phyloP scores from a whole-genome alignment of 2,888 invertebrate genomes.

The Mesoligia furuncula region DNA sequence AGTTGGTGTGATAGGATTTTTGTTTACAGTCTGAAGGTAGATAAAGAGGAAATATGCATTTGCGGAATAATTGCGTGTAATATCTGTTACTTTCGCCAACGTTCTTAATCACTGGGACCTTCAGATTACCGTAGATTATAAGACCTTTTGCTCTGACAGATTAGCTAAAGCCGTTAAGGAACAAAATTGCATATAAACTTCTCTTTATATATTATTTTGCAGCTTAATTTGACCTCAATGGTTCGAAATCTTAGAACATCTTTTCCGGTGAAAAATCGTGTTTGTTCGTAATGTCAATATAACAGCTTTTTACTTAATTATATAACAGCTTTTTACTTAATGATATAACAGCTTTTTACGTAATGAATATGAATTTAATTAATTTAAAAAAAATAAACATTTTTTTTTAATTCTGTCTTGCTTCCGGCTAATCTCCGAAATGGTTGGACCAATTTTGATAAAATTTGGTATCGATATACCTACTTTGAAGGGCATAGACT shows the following conservation, averaged over 20 bases:
- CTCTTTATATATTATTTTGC: constrained; percentile 1
- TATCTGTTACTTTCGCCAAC: constrained; percentile 28
- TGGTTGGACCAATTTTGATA: too few species aligned
- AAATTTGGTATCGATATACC: too few species aligned
- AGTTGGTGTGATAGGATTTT: constrained; percentile 29
- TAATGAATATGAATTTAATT: too few species aligned
- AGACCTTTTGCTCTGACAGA: constrained; percentile 20
- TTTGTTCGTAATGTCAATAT: too few species aligned
- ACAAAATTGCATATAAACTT: constrained; percentile 12
- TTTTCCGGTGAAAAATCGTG: neutral
- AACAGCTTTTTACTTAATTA: too few species aligned
- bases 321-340: too few species aligned
- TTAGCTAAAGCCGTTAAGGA: constrained; percentile 18
- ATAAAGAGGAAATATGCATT: constrained; percentile 38
- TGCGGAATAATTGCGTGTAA: constrained; percentile 38
- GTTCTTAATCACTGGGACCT: constrained; percentile 11
- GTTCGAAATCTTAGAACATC: neutral
- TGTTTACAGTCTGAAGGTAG: constrained; percentile 19
- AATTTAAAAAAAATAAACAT: too few species aligned
- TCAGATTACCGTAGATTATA: constrained; percentile 25
- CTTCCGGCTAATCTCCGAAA: too few species aligned
- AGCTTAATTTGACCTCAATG: neutral
- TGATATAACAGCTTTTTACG: too few species aligned
- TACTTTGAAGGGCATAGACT: too few species aligned
- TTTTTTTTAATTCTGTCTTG: too few species aligned